Conservation (phyloP, 2,888 invertebrate species). For the Caenorhabditis wallacei region DNA sequence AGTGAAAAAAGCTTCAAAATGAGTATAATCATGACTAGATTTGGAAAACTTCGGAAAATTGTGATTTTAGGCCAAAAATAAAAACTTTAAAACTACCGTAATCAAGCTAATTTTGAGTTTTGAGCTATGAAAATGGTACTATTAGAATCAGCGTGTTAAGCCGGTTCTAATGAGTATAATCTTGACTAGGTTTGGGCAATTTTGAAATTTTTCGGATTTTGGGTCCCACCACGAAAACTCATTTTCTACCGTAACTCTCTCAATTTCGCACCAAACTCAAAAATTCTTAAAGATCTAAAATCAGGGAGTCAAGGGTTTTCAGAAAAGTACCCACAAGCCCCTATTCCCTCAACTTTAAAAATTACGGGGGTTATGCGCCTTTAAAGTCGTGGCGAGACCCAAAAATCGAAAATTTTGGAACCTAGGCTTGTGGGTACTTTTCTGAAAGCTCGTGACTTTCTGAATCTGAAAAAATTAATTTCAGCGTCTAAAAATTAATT, state of each 20-base stretch:
- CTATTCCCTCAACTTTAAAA: background rate
- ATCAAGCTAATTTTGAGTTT: background rate
- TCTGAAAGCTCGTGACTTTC: too few relatives aligned
- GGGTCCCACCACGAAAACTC: background rate
- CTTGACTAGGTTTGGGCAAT: too few relatives aligned
- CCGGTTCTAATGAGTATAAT: too few relatives aligned
- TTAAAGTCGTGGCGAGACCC: background rate
- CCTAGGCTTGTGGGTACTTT: background rate
- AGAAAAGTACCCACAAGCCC: background rate
- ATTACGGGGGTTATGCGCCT: background rate
- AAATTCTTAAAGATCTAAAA: background rate
- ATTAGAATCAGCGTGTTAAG: background rate
- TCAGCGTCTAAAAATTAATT: too few relatives aligned
- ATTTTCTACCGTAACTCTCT: background rate
- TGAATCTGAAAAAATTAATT: too few relatives aligned
- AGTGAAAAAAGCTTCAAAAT: constrained; percentile 1
- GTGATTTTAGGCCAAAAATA: background rate
- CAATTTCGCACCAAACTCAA: background rate
- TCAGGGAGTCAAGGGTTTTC: background rate
- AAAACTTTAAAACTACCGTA: too few relatives aligned
- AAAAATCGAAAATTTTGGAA: background rate
- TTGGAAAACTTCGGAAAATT: background rate
- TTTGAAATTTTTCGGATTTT: too few relatives aligned
- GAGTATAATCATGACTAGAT: background rate
- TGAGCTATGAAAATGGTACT: background rate